Base-by-base conservation (phyloP, 35 echinoderm and acorn worm genomes). In the Apostichopus parvimensis region DNA sequence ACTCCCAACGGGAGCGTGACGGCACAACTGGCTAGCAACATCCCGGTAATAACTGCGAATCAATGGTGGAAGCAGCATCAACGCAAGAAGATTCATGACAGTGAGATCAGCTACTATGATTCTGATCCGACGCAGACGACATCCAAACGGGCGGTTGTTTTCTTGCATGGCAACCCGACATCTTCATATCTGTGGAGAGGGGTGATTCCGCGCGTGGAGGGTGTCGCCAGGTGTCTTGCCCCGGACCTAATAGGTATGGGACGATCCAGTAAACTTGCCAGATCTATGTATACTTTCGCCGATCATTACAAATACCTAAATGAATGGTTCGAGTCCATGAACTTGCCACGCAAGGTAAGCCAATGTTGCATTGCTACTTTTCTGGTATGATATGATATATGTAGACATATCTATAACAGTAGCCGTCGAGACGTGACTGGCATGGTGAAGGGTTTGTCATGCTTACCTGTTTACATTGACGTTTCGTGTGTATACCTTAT, bases 211-310 rank as follows among this genome's bases (percentile, higher is more conserved):
- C 81, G 83, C 12, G 92, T 93, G 5, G 92, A 93, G 68, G 82
- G 82, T 0, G 22, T 93, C 18, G 82, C 92, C 23, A 28, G 92
- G 28, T 93, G 92, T 82, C n/a, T 93, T 17, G 92, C 92, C 4
- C 92, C 92, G 6, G 92, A 93, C 23, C 60, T 93, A 56, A 93
- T 93, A 56, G 92, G 92, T 1, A 93, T 93, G 92, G 92, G 92
- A 4, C n/a, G 80, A 4, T 93, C 92, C 6, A 73, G 79, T 77
- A 93, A 93, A 87, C 12, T 87, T 54, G 68, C 80, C 2, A 55
- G 81, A 73, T 61, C 6, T 4, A 87, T 83, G 82, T 93, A 93
- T n/a, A 83, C 80, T 6, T 93, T 93, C 14, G 53, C 24, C 9
- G 92, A 93, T 61, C 92, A 93, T 68, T 93, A 93, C 68, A 57